Base-by-base conservation (phyloP, 2,888 invertebrate genomes). In the Aphidoletes aphidimyza region DNA sequence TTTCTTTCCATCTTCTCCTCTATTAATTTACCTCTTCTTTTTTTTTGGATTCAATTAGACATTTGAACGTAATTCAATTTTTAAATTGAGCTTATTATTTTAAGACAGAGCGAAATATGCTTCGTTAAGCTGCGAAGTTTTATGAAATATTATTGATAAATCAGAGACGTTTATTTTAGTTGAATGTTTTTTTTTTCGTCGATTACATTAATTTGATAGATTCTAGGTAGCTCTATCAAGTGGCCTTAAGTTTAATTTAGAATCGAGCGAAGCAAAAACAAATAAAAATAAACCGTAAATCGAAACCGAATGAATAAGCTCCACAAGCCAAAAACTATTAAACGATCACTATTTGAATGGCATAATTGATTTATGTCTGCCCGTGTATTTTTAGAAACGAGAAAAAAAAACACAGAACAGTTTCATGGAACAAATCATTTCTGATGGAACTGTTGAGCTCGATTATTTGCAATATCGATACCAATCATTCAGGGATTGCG, bases 281-380 rank as follows among this genome's bases (percentile, higher is more conserved):
- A 22, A 11, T 11, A 54, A n/a, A 6, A 54, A 22, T 26, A 69
- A 30, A 69, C 54, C 5, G 11, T 11, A 54, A 54, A 30, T 30
- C 5, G 11, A 11, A 1, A 34, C 26, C 14, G 69, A 30, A 69
- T 2, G n/a, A 54, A 54, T 22, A 1, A 54, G 6, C 9, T 22
- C 6, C 5, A 26, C 3, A 54, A 54, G n/a, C n/a, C n/a, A n/a
- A n/a, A n/a, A 42, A 14, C 14, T 42, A 42, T 42, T 42, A 42
- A 42, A 42, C 8, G 14, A 9, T 9, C 14, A 14, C 14, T 69
- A 17, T 30, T 30, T 30, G 8, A 17, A 69, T 69, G 69, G 14
- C 69, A 2, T 69, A 69, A 69, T 69, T 69, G 69, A 69, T 69
- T 69, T 69, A 69, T 69, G 69, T 69, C 54, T n/a, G 3, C 34